Evolutionary conservation across 2,888 invertebrate species (phyloP), one percentile per base, ranked within the genome.

Genomic region (Eurois occulta): DNA sequence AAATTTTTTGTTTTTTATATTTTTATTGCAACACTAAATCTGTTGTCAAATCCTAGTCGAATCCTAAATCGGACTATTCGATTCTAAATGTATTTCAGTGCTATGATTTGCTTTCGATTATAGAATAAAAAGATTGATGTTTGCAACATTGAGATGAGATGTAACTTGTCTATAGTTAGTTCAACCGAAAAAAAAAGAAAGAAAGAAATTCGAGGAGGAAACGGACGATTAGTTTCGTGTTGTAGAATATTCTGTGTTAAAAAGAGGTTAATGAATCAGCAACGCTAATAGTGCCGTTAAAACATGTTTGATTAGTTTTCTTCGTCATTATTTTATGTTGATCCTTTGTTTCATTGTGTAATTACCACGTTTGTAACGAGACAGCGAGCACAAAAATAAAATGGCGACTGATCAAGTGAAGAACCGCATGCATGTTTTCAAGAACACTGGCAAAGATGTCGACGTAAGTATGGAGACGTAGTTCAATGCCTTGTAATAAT

Each of bases 401-500:
- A 98, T 98, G 98, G 98, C 98, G 97, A 98, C 98, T 95, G 97
- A 97, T 96, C 97, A 97, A 96, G 97, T 97, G 97, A 98, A 98
- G 97, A 98, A 98, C 97, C 98, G 99, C 97, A 98, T 99, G 97
- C 98, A 98, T 97, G 98, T 98, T 95, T 99, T 99, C 97, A 99
- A 99, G 98, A 99, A 99, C 97, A 99, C 99, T 97, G 99, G 99
- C 94, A 99, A 99, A 97, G 99, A 99, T 97, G 99, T 99, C 97
- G 99, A 99, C 97, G 99, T 99, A 97, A 98, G 99, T 98, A 83
- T 75, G n/a, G 10, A 86, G 74, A 77, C 69, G 46, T 77, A 74
- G 58, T 80, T 67, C 72, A 83, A 60, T 69, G 38, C 21, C 75
- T 77, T 48, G n/a, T 76, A 72, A 78, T 52, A 79, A 62, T 68